phyloP scores from a whole-genome alignment of 2,888 invertebrate genomes.

The Rhingia rostrata region DNA sequence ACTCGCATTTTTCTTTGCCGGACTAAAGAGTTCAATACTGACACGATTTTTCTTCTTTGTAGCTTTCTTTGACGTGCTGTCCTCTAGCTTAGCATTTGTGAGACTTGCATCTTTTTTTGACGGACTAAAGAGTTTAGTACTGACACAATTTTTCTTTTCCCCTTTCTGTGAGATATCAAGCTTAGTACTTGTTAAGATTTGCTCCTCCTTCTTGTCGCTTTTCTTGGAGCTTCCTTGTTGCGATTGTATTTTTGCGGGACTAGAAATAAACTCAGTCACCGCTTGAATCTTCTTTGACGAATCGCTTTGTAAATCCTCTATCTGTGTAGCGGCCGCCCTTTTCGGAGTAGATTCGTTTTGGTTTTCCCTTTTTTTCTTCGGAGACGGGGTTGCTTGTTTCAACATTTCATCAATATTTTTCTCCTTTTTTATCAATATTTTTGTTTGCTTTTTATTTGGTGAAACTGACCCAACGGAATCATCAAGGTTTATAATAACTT shows the following conservation, averaged over 20 bases:
- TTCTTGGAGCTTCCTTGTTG: not conserved
- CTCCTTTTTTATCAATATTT: slow-evolving; percentile 49
- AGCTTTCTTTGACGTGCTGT: not conserved
- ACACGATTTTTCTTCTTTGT: not conserved
- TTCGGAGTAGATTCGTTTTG: not conserved
- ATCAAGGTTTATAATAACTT: not conserved
- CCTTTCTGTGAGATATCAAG: not conserved
- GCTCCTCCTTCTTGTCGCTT: not conserved
- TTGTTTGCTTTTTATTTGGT: slow-evolving; percentile 22
- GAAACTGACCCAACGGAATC: slow-evolving; percentile 3
- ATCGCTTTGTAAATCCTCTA: too few relatives aligned
- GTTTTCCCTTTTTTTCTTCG: not conserved
- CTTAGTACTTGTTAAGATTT: not conserved
- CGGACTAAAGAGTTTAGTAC: slow-evolving; percentile 25
- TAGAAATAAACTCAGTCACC: not conserved
- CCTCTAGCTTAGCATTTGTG: not conserved
- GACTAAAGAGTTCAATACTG: slow-evolving; percentile 4
- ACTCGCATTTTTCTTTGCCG: slow-evolving; percentile 10
- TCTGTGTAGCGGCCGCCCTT: too few relatives aligned
- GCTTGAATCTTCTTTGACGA: too few relatives aligned
- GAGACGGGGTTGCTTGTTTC: not conserved
- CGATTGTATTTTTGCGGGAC: not conserved
- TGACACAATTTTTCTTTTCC: not conserved
- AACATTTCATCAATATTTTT: slow-evolving; percentile 15
- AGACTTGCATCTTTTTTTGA: not conserved